Evolutionary conservation across 2,797 vertebrate species (phyloP), one percentile per base, ranked within the genome.

Genomic region (Etheostoma nigrum): DNA sequence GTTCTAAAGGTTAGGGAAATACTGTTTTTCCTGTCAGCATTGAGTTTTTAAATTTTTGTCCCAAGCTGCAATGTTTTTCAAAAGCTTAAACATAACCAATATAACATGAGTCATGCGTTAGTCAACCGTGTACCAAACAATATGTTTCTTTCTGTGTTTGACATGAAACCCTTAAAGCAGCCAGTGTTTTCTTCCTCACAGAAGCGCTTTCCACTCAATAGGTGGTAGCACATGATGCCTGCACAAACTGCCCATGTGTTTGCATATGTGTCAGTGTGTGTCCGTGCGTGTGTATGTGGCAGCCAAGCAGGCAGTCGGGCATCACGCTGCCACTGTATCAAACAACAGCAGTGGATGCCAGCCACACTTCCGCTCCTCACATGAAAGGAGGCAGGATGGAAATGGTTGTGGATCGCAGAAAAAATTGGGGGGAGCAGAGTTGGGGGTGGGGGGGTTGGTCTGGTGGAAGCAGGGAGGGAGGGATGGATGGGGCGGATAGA

Each of bases 321-420:
- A 81, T 86, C 87, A 89, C 51, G 81, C 67, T 78, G 86, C 80
- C 84, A 85, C 88, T 76, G 86, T 86, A 91, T 93, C 79, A 90
- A 89, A 90, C 90, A 92, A 84, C 85, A 89, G 74, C 66, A 78
- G 65, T 71, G 76, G 65, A 74, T 80, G 84, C 67, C 86, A 88
- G 82, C 60, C 33, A 62, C 64, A 83, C 81, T 89, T 94, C 91
- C 87, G 82, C 82, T 89, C 77, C 87, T 88, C 86, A 86, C 80
- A 87, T 87, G 74, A 83, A 87, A 82, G 81, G 60, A 83, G 54
- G 74, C 45, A 73, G 79, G 79, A 73, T 79, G 85, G 81, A 69
- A 78, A 72, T 15, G 81, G 82, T 74, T 13, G 62, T 40, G 64
- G 63, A 72, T 60, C 12, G 19, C 49, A n/a, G 55, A 55, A 27